Base-by-base conservation (phyloP, 2,113 vertebrate genomes). In the Varanus komodoensis region DNA sequence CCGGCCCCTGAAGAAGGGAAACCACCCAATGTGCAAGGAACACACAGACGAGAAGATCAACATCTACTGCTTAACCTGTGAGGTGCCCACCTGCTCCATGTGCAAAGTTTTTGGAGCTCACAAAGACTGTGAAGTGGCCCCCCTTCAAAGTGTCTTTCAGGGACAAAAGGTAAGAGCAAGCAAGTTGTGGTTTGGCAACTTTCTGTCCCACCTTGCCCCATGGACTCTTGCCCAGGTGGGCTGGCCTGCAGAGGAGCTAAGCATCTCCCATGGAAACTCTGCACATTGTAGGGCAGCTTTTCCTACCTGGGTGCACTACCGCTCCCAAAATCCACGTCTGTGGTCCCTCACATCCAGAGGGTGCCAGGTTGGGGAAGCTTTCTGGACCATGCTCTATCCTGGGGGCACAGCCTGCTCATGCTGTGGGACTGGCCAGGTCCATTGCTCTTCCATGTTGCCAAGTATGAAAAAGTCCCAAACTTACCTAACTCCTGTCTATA, bases 1-100 rank as follows among this genome's bases (percentile, higher is more conserved):
- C 93, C 96, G 97, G 89, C 98, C 97, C 0, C 96, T 98, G 94
- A 99, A 99, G 89, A 97, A 98, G 61, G 97, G 97, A 87, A 98
- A 97, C 71, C 98, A 99, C 87, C 98, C 97, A 4, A 98, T 98
- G 98, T 99, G 99, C 96, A 98, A 98, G 80, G 99, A 99, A 67
- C 99, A 99, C 0, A 98, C 99, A 92, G 99, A 99, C 0, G 99
- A 99, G 97, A 97, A 96, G 48, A 99, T 99, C 97, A 99, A 99
- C 97, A 99, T 99, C 96, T 99, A 99, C 89, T 99, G 99, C 2
- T 80, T 98, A 90, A 99, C 98, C 86, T 99, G 98, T 4, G 98
- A 99, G 95, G 91, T 95, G 29, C 98, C 99, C 92, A 99, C 99
- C 1, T 99, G 99, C 95, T 99, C 99, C 91, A 98, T 99, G 98